Conservation (phyloP, 2,888 invertebrate species). For the Phlogophora meticulosa region DNA sequence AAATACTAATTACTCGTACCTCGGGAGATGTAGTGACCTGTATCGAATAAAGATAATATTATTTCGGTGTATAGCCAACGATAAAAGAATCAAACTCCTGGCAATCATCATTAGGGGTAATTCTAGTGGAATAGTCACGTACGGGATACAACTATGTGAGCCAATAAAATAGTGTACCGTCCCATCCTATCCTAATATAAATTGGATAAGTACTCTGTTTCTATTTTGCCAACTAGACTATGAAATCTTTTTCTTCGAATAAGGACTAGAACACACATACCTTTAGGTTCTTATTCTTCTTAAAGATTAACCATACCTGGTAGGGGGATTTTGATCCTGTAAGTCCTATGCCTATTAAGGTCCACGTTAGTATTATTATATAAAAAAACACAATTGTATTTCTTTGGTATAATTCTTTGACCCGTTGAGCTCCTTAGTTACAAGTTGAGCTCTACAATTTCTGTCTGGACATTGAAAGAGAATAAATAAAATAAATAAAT, state of each 20-base stretch:
- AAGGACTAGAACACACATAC: background rate
- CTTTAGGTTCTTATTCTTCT: too few relatives aligned
- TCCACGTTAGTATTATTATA: too few relatives aligned
- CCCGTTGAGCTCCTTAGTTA: too few relatives aligned
- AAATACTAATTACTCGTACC: background rate
- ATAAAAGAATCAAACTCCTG: slow-evolving; percentile 12
- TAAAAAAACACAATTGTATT: too few relatives aligned
- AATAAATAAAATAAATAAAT: too few relatives aligned
- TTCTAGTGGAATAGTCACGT: slow-evolving; percentile 39
- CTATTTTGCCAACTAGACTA: background rate
- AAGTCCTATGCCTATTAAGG: too few relatives aligned
- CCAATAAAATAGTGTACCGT: slow-evolving; percentile 8
- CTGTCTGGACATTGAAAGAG: too few relatives aligned
- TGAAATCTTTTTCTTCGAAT: background rate
- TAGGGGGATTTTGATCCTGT: too few relatives aligned
- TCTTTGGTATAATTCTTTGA: too few relatives aligned
- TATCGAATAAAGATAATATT: slow-evolving; percentile 35
- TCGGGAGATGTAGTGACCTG: slow-evolving; percentile 10
- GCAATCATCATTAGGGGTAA: slow-evolving; percentile 26
- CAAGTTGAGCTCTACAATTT: too few relatives aligned
- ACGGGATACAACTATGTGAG: slow-evolving; percentile 2
- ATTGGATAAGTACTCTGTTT: background rate
- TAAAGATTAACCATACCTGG: too few relatives aligned
- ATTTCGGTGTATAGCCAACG: slow-evolving; percentile 13
- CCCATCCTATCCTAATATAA: background rate